Conservation (phyloP, 2,888 invertebrate genomes). For the Eristalis arbustorum region DNA sequence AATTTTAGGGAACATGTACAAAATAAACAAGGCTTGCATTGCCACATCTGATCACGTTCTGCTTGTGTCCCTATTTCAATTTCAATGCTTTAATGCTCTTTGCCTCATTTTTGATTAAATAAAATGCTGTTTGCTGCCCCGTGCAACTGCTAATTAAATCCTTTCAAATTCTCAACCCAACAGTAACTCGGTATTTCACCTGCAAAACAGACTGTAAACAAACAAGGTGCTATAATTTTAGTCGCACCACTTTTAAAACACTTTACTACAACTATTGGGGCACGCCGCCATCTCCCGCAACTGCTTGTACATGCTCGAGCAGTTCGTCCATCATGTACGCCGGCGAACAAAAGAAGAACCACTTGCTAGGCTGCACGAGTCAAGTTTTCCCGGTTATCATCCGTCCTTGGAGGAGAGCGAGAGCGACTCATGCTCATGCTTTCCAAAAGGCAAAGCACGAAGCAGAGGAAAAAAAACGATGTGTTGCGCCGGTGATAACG, state of each 20-base stretch:
- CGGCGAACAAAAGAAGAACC: slow-evolving; percentile 33
- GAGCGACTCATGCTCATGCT: slow-evolving; percentile 15
- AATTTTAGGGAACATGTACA: too few species aligned
- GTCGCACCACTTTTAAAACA: slow-evolving; percentile 27
- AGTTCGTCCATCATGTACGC: background rate
- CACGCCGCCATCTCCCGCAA: slow-evolving; percentile 17
- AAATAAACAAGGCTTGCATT: too few species aligned
- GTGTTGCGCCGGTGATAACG: slow-evolving; percentile 67
- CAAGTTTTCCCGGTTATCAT: slow-evolving; percentile 38
- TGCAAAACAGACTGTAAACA: background rate
- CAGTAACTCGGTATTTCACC: background rate
- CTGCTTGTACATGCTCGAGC: slow-evolving; percentile 31
- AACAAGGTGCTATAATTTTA: slow-evolving; percentile 19
- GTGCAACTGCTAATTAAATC: too few species aligned
- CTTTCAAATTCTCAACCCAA: too few species aligned
- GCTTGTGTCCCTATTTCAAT: too few species aligned
- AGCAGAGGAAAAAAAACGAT: slow-evolving; percentile 12
- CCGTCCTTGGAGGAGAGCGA: slow-evolving; percentile 46
- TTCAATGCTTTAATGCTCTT: too few species aligned
- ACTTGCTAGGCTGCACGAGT: slow-evolving; percentile 21
- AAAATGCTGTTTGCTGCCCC: too few species aligned
- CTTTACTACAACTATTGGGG: background rate
- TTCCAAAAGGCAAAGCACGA: background rate
- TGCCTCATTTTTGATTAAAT: too few species aligned
- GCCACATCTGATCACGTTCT: too few species aligned